Evolutionary conservation across 2,888 invertebrate genomes (phyloP), one percentile per base, ranked within the genome.

Genomic region (Elysia crispata): DNA sequence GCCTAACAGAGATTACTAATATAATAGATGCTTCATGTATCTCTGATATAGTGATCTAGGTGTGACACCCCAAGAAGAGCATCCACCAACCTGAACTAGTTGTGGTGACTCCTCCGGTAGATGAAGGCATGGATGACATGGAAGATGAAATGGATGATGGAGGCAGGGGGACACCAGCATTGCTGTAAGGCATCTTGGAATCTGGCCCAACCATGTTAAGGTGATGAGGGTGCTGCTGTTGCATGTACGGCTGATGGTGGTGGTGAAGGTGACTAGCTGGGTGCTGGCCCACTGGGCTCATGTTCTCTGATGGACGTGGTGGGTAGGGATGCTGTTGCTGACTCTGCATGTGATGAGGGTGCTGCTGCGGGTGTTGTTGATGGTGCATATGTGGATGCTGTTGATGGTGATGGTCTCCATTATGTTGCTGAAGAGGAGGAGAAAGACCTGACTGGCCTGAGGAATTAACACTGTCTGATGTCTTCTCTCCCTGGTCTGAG

Each of bases 401-500:
- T 41, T 41, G 41, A 41, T 41, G 41, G 11, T 41, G 41, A 11
- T 41, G 41, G 8, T 81, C 76, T 13, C 79, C 79, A 30, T 83
- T 79, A 5, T 69, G 81, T 50, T 79, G 77, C 31, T 25, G 41
- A 41, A 62, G 80, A 30, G 33, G 80, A 66, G 66, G 83, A 31
- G 81, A 77, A 18, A 76, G 54, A 1, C 70, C 76, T 1, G 80
- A 73, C 54, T 77, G 77, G n/a, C 57, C 75, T 18, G 81, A 66
- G 54, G 77, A 75, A 41, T 76, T 76, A 6, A 80, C 67, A 13
- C 80, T 81, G 41, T 81, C 80, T 54, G 81, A 79, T 18, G 80
- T 81, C 75, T 83, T 81, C 25, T 70, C 81, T 25, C 81, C 81
- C 25, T 83, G 81, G 54, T 79, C 76, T 6, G 81, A 81, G 49